A percentile compares a stretch with the other conserved stretches of the same genome.
Conservation (phyloP, 2,888 invertebrate genomes). For the Drosophila borealis region DNA sequence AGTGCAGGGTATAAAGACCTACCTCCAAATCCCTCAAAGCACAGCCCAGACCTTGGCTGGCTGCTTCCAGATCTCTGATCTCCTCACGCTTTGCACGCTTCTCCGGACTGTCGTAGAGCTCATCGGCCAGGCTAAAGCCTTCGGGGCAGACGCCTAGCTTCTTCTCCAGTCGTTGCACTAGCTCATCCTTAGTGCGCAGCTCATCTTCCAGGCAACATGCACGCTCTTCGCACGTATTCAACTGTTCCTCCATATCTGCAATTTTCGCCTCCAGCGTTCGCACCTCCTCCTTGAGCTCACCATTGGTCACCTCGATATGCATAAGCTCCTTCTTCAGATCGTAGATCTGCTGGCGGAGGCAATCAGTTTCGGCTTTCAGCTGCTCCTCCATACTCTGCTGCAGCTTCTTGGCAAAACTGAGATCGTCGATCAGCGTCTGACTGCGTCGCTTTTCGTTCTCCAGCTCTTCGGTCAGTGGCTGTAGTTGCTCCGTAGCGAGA, state of each 20-base stretch:
- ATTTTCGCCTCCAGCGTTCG: constrained; percentile 87
- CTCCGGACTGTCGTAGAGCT: constrained; percentile 80
- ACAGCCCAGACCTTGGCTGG: constrained; percentile 74
- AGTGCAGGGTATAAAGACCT: constrained; percentile 1
- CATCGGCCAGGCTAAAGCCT: constrained; percentile 81
- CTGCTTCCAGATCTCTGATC: constrained; percentile 69
- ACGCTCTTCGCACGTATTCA: constrained; percentile 86
- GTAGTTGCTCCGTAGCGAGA: constrained; percentile 85
- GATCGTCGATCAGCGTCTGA: constrained; percentile 85
- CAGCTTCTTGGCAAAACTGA: constrained; percentile 85
- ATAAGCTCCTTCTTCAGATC: constrained; percentile 87
- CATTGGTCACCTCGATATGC: constrained; percentile 89
- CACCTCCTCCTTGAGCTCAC: constrained; percentile 89
- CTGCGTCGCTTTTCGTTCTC: constrained; percentile 81
- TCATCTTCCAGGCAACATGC: constrained; percentile 87
- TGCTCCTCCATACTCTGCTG: constrained; percentile 85
- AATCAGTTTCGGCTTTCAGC: constrained; percentile 86
- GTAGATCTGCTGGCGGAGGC: constrained; percentile 86
- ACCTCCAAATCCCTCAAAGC: constrained; percentile 80
- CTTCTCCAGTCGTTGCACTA: constrained; percentile 70
- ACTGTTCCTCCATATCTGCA: constrained; percentile 86
- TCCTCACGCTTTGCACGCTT: constrained; percentile 76
- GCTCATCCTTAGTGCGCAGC: constrained; percentile 84
- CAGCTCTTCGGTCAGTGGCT: constrained; percentile 79
- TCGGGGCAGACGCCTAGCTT: constrained; percentile 75